Base-by-base conservation (phyloP, 1,140 invertebrate genomes). In the Elymnias hypermnestra region DNA sequence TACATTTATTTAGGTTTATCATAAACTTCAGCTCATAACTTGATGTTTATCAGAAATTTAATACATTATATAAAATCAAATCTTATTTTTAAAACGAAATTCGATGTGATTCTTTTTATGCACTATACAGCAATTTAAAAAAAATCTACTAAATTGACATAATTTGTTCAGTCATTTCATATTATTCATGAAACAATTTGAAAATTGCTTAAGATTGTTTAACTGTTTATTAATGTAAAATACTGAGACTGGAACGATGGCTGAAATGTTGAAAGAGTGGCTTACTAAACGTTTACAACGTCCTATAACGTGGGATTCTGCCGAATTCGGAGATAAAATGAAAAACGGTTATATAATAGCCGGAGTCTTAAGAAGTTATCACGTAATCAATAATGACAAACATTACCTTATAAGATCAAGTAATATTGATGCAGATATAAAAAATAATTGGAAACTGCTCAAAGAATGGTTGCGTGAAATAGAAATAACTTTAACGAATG, bases 391-490 rank as follows among this genome's bases (percentile, higher is more conserved):
- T 29, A 75, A 82, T 5, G 78, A 85, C 33, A 70, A 83, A 49
- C 52, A 63, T 53, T 73, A 59, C 38, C 42, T 78, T 3, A 76
- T 85, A 35, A 62, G 70, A 37, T 42, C 72, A 13, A 83, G 84
- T 14, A 70, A 86, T 14, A 69, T 83, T 25, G 57, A 72, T 1
- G 71, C 81, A 5, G 64, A 88, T 15, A 71, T 85, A 28, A 70
- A 86, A 37, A 83, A 79, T 13, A 90, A 90, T 48, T 83, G 89
- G 60, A 84, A 72, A 39, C 67, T 85, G 43, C 57, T 91, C 15
- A 54, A 48, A 1, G 44, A 82, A 23, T 90, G 89, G 89, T 44
- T 90, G 13, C 63, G 62, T 9, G 69, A 83, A 26, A 58, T 91
- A 1, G 82, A 87, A 29, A 79, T 90, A 7, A 60, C 75, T 4